Evolutionary conservation across 2,888 invertebrate genomes (phyloP).

Genomic region (Agrilus cyanescens): DNA sequence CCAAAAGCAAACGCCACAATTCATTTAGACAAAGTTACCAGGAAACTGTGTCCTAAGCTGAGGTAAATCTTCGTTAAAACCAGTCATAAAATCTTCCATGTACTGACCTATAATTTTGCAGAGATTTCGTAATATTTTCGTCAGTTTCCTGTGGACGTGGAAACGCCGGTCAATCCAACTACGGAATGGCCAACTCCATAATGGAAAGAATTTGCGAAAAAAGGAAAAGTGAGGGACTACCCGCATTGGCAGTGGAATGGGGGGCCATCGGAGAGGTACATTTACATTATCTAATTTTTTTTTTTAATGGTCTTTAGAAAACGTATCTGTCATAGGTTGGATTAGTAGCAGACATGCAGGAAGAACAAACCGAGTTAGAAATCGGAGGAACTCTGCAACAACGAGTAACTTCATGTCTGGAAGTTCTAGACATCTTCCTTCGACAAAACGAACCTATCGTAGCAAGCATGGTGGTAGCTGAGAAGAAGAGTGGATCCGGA

Average conservation of each 20-base stretch:
- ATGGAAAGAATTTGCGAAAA: slow-evolving; percentile 82
- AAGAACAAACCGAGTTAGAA: slow-evolving; percentile 19
- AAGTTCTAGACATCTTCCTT: slow-evolving; percentile 56
- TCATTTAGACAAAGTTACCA: slow-evolving; percentile 57
- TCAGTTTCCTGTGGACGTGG: slow-evolving; percentile 87
- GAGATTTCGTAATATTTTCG: slow-evolving; percentile 82
- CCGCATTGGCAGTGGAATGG: slow-evolving; percentile 82
- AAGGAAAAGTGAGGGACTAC: slow-evolving; percentile 55
- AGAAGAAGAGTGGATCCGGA: slow-evolving; percentile 53
- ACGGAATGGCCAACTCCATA: slow-evolving; percentile 80
- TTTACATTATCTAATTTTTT: slow-evolving; percentile 7
- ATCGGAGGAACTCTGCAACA: slow-evolving; percentile 56
- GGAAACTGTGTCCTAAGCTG: slow-evolving; percentile 43
- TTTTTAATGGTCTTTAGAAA: not conserved
- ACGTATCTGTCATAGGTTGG: slow-evolving; percentile 39
- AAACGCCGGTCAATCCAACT: slow-evolving; percentile 84
- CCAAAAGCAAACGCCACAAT: slow-evolving; percentile 77
- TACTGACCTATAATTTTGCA: slow-evolving; percentile 17
- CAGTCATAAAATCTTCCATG: not conserved
- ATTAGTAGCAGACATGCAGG: slow-evolving; percentile 43
- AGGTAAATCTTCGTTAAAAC: slow-evolving; percentile 19
- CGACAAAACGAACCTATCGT: slow-evolving; percentile 54
- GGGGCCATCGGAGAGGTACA: slow-evolving; percentile 85
- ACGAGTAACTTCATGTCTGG: slow-evolving; percentile 50
- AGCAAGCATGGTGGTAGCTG: slow-evolving; percentile 77